These are phyloP conservation scores for Tolmerus cingulatus DNA, from an alignment of 2,888 invertebrate genomes.

Conservation along the genomic window DNA sequence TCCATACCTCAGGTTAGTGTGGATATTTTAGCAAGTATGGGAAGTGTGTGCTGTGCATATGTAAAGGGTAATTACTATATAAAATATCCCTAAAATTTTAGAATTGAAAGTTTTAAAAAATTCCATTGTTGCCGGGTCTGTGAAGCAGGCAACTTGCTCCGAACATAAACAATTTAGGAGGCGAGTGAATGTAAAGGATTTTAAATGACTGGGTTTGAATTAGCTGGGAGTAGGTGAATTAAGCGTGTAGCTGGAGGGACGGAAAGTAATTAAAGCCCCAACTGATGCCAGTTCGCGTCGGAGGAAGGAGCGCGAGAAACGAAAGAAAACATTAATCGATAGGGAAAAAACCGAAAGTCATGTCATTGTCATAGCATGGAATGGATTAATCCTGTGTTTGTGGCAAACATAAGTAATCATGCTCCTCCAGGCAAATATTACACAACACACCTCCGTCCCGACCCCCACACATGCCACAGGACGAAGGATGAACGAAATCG, in stretches of 20 bases:
- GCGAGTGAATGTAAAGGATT: background rate
- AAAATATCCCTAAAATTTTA: background rate
- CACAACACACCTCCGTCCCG: background rate
- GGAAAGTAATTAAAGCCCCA: background rate
- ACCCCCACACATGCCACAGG: background rate
- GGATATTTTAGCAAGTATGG: background rate
- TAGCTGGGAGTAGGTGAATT: background rate
- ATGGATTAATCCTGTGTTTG: background rate
- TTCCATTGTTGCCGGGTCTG: background rate
- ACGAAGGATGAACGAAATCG: background rate
- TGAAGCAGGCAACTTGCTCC: background rate
- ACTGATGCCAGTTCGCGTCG: background rate
- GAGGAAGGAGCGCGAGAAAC: background rate
- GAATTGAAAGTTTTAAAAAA: background rate
- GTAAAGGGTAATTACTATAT: background rate
- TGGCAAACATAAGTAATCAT: background rate
- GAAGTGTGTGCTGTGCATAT: background rate
- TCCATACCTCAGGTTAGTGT: background rate
- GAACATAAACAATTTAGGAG: background rate
- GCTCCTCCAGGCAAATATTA: background rate
- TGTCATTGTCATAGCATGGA: background rate
- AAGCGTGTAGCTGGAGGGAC: background rate
- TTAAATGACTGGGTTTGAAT: background rate
- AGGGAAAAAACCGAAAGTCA: background rate
- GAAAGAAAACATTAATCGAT: background rate